Percentiles rank a stretch among this genome's conserved stretches.
These are phyloP conservation scores for Pammene aurita DNA, from an alignment of 2,888 invertebrate genomes.

Conservation along the genomic window DNA sequence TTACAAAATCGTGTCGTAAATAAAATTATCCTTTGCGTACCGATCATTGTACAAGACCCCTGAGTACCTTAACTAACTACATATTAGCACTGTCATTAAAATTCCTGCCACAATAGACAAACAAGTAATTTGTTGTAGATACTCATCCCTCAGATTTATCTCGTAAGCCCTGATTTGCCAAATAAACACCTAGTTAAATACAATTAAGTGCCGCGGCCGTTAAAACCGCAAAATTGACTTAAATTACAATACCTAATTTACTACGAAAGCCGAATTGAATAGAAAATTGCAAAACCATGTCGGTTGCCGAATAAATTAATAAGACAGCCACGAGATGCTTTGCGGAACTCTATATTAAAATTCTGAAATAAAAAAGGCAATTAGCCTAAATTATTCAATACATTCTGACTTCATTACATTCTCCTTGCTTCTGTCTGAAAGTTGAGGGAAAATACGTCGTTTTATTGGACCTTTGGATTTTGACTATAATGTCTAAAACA, in stretches of 20 bases:
- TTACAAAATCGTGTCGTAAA: too few relatives aligned
- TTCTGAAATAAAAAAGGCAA: conserved; percentile 39
- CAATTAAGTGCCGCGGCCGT: conserved; percentile 36
- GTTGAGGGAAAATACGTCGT: conserved; percentile 12
- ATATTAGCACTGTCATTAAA: background rate
- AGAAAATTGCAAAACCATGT: conserved; percentile 42
- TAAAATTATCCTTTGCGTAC: too few relatives aligned
- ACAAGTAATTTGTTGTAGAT: background rate
- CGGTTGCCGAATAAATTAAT: conserved; percentile 42
- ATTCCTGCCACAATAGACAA: too few relatives aligned
- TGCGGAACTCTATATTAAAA: conserved; percentile 38
- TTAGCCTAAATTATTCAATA: conserved; percentile 40
- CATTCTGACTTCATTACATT: conserved; percentile 32
- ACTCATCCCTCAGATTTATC: background rate
- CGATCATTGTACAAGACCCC: too few relatives aligned
- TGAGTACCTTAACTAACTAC: too few relatives aligned
- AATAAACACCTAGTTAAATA: conserved; percentile 38
- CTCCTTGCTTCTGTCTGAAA: conserved; percentile 8
- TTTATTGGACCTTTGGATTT: conserved; percentile 15
- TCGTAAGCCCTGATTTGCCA: conserved; percentile 31
- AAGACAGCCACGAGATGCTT: conserved; percentile 37
- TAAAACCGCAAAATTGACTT: conserved; percentile 41
- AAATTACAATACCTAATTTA: conserved; percentile 42
- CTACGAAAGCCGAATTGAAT: conserved; percentile 40
- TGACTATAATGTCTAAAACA: too few relatives aligned